A percentile compares a stretch with the other conserved stretches of the same genome.
Conservation (phyloP, 1,140 invertebrate species). For the Drosophila nannoptera region DNA sequence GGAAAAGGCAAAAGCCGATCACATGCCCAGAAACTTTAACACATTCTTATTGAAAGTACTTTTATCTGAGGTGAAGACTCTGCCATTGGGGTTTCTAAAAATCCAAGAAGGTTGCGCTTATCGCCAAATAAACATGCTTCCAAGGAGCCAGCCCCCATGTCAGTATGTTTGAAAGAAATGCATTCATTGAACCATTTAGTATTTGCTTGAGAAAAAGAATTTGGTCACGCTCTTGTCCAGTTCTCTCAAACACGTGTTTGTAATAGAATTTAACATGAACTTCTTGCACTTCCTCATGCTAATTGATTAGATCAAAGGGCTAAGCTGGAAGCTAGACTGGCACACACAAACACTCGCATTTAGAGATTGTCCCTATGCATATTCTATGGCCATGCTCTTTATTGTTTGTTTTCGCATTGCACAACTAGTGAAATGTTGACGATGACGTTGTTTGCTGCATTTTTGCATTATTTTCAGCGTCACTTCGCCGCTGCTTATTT, state of each 20-base stretch:
- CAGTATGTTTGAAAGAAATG: too few relatives aligned
- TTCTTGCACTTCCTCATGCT: background rate
- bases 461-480: slow-evolving; percentile 25
- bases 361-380: background rate
- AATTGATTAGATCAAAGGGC: background rate
- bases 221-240: slow-evolving; percentile 1
- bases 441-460: slow-evolving; percentile 20
- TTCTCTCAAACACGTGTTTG: background rate
- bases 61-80: too few relatives aligned
- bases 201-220: too few relatives aligned
- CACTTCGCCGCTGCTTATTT: too few relatives aligned
- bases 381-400: slow-evolving; percentile 1
- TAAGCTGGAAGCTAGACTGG: background rate
- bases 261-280: background rate
- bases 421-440: slow-evolving; percentile 28
- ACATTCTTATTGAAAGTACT: background rate
- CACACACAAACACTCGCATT: background rate
- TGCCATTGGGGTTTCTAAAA: too few relatives aligned
- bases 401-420: slow-evolving; percentile 6
- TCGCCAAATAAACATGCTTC: too few relatives aligned
- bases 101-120: too few relatives aligned
- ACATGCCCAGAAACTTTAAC: background rate
- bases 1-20: background rate
- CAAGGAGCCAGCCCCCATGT: too few relatives aligned
- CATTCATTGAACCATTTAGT: background rate